Conservation (phyloP, 2,113 vertebrate genomes). For the Petrocephalus zakoni region DNA sequence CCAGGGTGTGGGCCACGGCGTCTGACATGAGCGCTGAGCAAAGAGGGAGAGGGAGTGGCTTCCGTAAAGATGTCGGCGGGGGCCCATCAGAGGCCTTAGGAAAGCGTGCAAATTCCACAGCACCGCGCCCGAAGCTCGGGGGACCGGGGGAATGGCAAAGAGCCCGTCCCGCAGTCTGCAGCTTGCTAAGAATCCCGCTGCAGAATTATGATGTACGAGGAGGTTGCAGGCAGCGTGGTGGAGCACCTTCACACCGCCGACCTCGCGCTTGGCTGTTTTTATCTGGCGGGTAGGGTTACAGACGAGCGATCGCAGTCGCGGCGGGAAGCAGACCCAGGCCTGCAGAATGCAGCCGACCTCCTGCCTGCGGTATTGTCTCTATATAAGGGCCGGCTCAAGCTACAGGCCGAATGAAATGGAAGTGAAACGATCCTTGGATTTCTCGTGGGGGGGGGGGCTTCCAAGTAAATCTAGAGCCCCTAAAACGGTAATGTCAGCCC, state of each 20-base stretch:
- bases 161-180: too few species aligned
- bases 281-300: background rate
- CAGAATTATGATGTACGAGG: background rate
- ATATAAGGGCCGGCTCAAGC: background rate
- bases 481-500: background rate
- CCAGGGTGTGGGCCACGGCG: slow-evolving; percentile 91
- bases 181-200: background rate
- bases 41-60: background rate
- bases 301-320: background rate
- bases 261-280: background rate
- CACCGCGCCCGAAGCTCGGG: background rate
- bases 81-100: background rate
- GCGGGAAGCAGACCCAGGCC: background rate
- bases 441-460: background rate
- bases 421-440: background rate
- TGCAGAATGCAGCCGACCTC: background rate
- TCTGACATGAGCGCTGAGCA: slow-evolving; percentile 80
- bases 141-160: background rate
- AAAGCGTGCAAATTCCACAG: background rate
- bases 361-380: background rate
- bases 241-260: background rate
- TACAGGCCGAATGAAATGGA: background rate
- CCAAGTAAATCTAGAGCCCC: background rate
- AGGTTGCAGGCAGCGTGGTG: too few species aligned
- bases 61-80: background rate